phyloP scores from a whole-genome alignment of 1,140 invertebrate genomes.

The Bombus waltoni region DNA sequence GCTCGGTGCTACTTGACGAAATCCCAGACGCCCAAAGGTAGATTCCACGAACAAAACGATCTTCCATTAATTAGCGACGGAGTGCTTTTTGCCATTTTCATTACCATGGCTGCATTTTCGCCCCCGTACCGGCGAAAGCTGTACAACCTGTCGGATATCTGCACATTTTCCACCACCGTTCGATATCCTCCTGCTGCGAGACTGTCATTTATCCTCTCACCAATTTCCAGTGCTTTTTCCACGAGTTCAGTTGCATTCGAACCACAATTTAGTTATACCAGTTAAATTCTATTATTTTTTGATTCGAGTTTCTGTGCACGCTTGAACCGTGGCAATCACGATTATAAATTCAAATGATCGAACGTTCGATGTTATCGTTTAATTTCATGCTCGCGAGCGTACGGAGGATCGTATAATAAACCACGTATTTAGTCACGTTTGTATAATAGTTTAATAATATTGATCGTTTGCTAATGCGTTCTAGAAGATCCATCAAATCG shows the following conservation, averaged over 20 bases:
- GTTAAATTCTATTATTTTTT: background rate
- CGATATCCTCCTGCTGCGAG: background rate
- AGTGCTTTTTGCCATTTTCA: constrained; percentile 69
- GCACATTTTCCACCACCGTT: constrained; percentile 47
- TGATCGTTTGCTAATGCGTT: background rate
- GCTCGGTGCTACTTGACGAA: constrained; percentile 40
- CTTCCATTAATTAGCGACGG: constrained; percentile 64
- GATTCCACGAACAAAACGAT: constrained; percentile 60
- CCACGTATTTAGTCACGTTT: background rate
- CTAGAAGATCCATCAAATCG: background rate
- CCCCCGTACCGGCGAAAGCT: constrained; percentile 37
- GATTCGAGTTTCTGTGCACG: background rate
- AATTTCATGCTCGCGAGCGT: background rate
- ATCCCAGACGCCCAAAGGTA: constrained; percentile 45
- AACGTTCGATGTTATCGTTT: background rate
- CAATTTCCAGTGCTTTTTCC: background rate
- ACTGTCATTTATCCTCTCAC: background rate
- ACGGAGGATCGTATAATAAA: background rate
- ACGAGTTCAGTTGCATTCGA: background rate
- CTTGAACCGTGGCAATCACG: background rate
- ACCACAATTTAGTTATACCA: background rate
- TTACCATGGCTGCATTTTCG: constrained; percentile 53
- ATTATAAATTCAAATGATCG: constrained; percentile 18
- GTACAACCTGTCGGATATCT: constrained; percentile 58
- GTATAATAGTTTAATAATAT: background rate